A percentile compares a stretch with the other conserved stretches of the same genome.
phyloP scores from a whole-genome alignment of 2,113 vertebrate species.

The Athene noctua region DNA sequence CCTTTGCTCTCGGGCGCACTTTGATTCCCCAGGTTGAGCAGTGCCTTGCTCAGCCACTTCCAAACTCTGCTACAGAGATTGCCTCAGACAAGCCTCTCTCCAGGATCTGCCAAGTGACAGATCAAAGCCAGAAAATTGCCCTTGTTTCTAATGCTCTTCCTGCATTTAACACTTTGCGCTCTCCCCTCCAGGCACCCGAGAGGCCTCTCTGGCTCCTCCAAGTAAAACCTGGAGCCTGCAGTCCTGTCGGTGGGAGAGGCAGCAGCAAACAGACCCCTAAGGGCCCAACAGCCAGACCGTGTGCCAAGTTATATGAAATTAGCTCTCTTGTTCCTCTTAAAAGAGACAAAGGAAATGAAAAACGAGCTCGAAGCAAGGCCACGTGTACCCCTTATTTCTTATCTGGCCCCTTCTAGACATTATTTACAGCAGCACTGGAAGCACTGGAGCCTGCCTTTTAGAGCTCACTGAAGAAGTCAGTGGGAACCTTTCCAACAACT shows the following conservation, averaged over 20 bases:
- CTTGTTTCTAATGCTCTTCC: background rate
- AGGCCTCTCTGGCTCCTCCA: background rate
- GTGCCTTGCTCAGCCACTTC: background rate
- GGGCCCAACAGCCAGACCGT: background rate
- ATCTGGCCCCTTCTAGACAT: background rate
- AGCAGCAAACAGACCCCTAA: background rate
- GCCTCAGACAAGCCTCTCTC: slow-evolving; percentile 7
- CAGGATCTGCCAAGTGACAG: slow-evolving; percentile 27
- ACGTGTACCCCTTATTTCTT: background rate
- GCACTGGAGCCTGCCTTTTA: background rate
- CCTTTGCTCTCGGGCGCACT: background rate
- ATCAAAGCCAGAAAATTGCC: slow-evolving; percentile 45
- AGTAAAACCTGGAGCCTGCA: background rate
- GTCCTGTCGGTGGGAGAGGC: background rate
- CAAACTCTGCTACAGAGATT: background rate
- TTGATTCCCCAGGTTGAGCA: background rate
- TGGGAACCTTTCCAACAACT: slow-evolving; percentile 19
- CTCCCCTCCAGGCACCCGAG: background rate
- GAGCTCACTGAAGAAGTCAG: slow-evolving; percentile 41
- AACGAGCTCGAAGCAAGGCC: background rate
- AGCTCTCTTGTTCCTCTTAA: background rate
- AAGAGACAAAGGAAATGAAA: slow-evolving; percentile 37
- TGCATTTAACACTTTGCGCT: background rate
- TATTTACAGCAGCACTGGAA: slow-evolving; percentile 37
- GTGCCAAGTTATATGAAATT: slow-evolving; percentile 22